These are phyloP conservation scores for Myioborus melanocephalus DNA, from an alignment of 2,797 vertebrate genomes.

Conservation along the genomic window DNA sequence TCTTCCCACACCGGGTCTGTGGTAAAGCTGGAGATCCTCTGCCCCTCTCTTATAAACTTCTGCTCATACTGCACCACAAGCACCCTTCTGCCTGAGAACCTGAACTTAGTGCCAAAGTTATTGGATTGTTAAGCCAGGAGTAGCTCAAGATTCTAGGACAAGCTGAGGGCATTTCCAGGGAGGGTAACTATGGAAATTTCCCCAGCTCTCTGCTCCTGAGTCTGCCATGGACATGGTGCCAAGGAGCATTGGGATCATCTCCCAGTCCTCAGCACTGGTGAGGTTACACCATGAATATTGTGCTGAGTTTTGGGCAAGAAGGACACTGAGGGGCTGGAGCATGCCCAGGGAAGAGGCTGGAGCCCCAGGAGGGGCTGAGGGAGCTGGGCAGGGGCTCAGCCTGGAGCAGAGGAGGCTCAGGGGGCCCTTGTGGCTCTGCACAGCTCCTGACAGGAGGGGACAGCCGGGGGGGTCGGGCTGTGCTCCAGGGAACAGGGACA, in stretches of 20 bases:
- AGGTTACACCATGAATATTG: not conserved
- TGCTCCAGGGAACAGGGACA: not conserved
- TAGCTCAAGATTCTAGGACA: not conserved
- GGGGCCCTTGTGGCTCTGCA: not conserved
- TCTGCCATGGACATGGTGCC: not conserved
- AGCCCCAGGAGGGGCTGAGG: not conserved
- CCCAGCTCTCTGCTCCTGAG: not conserved
- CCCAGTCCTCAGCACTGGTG: not conserved
- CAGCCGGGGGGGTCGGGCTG: accelerated
- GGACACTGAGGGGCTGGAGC: not conserved
- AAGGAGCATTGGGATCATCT: not conserved
- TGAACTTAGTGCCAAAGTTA: not conserved
- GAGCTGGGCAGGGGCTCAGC: not conserved
- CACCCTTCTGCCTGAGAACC: not conserved
- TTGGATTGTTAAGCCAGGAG: not conserved
- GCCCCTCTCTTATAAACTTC: not conserved
- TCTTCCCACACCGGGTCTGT: not conserved
- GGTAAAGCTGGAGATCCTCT: not conserved
- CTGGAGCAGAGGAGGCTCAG: not conserved
- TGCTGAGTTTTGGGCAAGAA: not conserved
- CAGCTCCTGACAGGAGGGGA: not conserved
- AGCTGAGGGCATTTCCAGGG: not conserved
- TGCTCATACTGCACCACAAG: not conserved
- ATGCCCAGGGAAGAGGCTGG: not conserved
- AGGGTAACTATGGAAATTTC: not conserved